A percentile compares a stretch with the other conserved stretches of the same genome.
Evolutionary conservation across 2,113 vertebrate species (phyloP).

Genomic region (Neoarius graeffei): DNA sequence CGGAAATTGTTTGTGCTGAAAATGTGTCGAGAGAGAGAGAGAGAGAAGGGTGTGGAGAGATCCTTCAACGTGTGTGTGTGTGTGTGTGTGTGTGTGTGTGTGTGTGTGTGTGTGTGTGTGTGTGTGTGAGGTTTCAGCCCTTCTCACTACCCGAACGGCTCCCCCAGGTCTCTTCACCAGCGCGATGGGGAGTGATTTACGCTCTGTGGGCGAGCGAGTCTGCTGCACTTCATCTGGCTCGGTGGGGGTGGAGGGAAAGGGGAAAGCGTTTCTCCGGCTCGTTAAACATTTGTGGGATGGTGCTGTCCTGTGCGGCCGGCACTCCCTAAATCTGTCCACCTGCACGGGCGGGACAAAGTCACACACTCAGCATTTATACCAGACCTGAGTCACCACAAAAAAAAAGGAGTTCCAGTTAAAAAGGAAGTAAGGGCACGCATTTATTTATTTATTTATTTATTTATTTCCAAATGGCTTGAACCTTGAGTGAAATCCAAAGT

Average conservation of each 20-base stretch:
- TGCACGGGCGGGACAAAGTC: slow-evolving; percentile 38
- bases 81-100: not conserved
- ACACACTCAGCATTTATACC: slow-evolving; percentile 45
- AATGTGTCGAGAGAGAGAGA: slow-evolving; percentile 14
- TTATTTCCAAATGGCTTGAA: slow-evolving; percentile 1
- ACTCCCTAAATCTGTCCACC: slow-evolving; percentile 59
- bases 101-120: slow-evolving; percentile 17
- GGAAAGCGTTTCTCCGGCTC: slow-evolving; percentile 51
- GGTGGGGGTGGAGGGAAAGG: slow-evolving; percentile 44
- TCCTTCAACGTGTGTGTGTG: slow-evolving; percentile 6
- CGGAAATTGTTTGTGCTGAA: slow-evolving; percentile 32
- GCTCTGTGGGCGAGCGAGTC: slow-evolving; percentile 43
- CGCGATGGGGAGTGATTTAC: slow-evolving; percentile 53
- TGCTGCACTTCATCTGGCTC: slow-evolving; percentile 47
- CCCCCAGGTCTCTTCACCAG: slow-evolving; percentile 39
- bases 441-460: slow-evolving; percentile 6
- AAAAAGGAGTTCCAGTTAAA: not conserved
- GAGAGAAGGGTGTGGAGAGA: slow-evolving; percentile 26
- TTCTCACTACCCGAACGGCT: slow-evolving; percentile 26
- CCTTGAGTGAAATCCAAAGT: not conserved
- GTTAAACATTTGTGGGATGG: slow-evolving; percentile 56
- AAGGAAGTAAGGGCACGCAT: slow-evolving; percentile 6
- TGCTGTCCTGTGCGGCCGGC: slow-evolving; percentile 38
- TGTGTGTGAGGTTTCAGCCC: not conserved
- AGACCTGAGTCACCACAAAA: slow-evolving; percentile 16